These are phyloP conservation scores for Calephelis nemesis DNA, from an alignment of 1,140 invertebrate species.

Conservation along the genomic window DNA sequence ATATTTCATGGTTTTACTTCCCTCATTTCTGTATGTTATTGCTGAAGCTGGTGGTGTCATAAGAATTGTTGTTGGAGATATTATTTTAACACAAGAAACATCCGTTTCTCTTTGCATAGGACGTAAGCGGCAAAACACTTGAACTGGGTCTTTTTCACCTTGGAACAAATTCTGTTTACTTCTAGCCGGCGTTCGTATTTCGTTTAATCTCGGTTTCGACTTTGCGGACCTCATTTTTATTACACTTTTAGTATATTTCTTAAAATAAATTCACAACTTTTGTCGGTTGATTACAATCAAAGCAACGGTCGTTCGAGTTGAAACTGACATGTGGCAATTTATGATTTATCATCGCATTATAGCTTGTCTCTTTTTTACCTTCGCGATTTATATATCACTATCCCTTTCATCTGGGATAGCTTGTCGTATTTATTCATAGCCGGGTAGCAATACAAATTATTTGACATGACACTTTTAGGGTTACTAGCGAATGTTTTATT, in stretches of 20 bases:
- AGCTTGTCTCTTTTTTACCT: constrained; percentile 30
- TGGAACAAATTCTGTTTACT: constrained; percentile 63
- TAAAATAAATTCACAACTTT: constrained; percentile 21
- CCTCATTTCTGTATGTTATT: constrained; percentile 81
- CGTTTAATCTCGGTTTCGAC: constrained; percentile 67
- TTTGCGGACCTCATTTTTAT: constrained; percentile 68
- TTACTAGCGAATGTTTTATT: background rate
- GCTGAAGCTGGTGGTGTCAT: constrained; percentile 84
- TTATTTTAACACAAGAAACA: constrained; percentile 85
- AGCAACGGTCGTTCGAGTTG: constrained; percentile 61
- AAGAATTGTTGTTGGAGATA: constrained; percentile 85
- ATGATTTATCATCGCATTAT: background rate
- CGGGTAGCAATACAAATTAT: constrained; percentile 11
- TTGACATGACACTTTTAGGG: background rate
- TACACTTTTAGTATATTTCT: constrained; percentile 25
- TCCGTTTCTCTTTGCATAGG: constrained; percentile 85
- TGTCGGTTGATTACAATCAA: constrained; percentile 57
- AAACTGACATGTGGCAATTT: constrained; percentile 29
- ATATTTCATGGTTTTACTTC: constrained; percentile 86
- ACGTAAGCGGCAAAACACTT: constrained; percentile 91
- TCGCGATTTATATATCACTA: background rate
- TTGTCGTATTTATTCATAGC: constrained; percentile 1
- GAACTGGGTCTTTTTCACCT: constrained; percentile 83
- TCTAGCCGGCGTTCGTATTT: constrained; percentile 65
- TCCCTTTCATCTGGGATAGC: constrained; percentile 2